phyloP scores from a whole-genome alignment of 2,113 vertebrate genomes.

The Crypturellus undulatus region DNA sequence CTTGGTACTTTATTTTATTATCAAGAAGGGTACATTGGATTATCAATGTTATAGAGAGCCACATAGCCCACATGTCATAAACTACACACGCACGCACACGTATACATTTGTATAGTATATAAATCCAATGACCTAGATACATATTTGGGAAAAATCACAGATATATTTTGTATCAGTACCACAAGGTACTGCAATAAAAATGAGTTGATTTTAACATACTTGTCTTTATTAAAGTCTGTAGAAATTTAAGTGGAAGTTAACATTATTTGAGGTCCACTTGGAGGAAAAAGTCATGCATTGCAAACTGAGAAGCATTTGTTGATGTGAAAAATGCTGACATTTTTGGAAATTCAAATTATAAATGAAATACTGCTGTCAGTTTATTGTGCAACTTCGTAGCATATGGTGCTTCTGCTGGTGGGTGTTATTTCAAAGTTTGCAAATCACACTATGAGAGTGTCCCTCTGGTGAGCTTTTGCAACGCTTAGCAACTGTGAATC shows the following conservation, averaged over 20 bases:
- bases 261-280: conserved; percentile 58
- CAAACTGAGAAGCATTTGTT: conserved; percentile 72
- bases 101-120: not conserved
- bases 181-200: not conserved
- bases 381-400: conserved; percentile 76
- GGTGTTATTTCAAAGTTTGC: conserved; percentile 87
- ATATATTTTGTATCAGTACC: conserved; percentile 26
- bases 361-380: conserved; percentile 81
- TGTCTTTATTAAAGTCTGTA: conserved; percentile 10
- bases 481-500: conserved; percentile 83
- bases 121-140: not conserved
- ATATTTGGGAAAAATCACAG: conserved; percentile 13
- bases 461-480: conserved; percentile 82
- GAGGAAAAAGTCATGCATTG: conserved; percentile 28
- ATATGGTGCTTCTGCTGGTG: conserved; percentile 85
- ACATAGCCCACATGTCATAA: conserved; percentile 35
- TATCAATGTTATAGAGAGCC: conserved; percentile 47
- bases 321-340: conserved; percentile 78
- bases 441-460: conserved; percentile 82
- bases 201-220: not conserved
- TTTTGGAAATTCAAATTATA: conserved; percentile 81
- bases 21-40: conserved; percentile 61
- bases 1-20: conserved; percentile 72
- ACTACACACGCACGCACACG: not conserved
- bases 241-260: conserved; percentile 47